These are phyloP conservation scores for Kryptolebias marmoratus DNA, from an alignment of 2,113 vertebrate species.

Conservation along the genomic window DNA sequence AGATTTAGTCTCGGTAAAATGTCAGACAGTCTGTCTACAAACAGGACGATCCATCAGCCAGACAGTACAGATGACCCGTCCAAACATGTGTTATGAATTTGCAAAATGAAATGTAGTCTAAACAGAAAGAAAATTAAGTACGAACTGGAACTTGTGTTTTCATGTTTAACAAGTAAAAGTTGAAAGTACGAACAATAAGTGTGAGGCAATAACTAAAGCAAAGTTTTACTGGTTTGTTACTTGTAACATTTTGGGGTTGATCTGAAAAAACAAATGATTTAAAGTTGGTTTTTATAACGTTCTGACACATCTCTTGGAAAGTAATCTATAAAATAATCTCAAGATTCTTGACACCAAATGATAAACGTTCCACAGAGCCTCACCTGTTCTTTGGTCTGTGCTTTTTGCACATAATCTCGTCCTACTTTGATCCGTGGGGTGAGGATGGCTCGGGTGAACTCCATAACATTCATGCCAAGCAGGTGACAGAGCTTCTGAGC, in stretches of 20 bases:
- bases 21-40: slow-evolving; percentile 4
- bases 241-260: neutral
- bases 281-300: neutral
- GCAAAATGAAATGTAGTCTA: neutral
- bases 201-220: neutral
- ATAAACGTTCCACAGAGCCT: neutral
- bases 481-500: slow-evolving; percentile 98
- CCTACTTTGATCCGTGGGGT: slow-evolving; percentile 97
- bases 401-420: slow-evolving; percentile 97
- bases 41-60: slow-evolving; percentile 11
- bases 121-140: neutral
- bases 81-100: slow-evolving; percentile 1
- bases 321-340: neutral
- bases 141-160: neutral
- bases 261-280: neutral
- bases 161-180: neutral
- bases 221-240: too few species aligned
- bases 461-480: slow-evolving; percentile 97
- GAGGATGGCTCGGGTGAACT: slow-evolving; percentile 97
- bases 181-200: neutral
- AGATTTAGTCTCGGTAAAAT: neutral
- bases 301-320: neutral
- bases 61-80: slow-evolving; percentile 3
- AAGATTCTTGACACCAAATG: neutral
- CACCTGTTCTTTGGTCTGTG: slow-evolving; percentile 98